phyloP scores from a whole-genome alignment of 2,888 invertebrate species.

The Pasiphila rectangulata region DNA sequence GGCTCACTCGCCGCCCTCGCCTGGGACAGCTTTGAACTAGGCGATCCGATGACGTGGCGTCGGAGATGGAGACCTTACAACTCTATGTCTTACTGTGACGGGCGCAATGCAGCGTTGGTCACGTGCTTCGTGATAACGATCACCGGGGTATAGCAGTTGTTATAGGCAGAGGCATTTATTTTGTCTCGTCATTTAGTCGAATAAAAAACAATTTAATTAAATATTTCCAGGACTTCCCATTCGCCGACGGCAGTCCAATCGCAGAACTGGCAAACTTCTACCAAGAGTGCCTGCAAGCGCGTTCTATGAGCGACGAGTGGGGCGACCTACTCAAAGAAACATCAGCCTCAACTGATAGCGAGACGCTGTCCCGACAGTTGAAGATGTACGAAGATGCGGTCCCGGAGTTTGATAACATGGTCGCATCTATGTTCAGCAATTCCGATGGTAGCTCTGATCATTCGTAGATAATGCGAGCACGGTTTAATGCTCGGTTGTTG shows the following conservation, averaged over 20 bases:
- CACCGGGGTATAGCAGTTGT: too few relatives aligned
- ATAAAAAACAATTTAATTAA: too few relatives aligned
- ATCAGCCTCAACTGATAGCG: constrained; percentile 54
- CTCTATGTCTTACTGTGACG: too few relatives aligned
- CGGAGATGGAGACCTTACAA: too few relatives aligned
- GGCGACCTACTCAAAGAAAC: constrained; percentile 44
- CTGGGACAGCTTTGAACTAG: too few relatives aligned
- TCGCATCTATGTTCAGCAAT: constrained; percentile 84
- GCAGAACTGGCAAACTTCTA: constrained; percentile 90
- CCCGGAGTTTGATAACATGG: constrained; percentile 88
- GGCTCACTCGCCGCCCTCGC: too few relatives aligned
- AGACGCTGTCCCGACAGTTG: constrained; percentile 85
- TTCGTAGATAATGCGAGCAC: constrained; percentile 33
- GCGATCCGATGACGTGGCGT: too few relatives aligned
- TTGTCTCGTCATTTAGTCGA: too few relatives aligned
- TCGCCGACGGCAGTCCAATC: constrained; percentile 86
- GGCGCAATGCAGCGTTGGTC: too few relatives aligned
- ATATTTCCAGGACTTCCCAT: constrained; percentile 87
- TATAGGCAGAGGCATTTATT: too few relatives aligned
- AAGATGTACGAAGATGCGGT: constrained; percentile 88
- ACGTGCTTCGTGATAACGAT: too few relatives aligned
- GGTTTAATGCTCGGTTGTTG: too few relatives aligned
- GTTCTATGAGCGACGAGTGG: constrained; percentile 60
- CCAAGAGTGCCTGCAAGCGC: constrained; percentile 88
- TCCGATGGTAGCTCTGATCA: constrained; percentile 55